These are phyloP conservation scores for Diglossa cyanea DNA, from an alignment of 2,797 vertebrate species.

Conservation along the genomic window DNA sequence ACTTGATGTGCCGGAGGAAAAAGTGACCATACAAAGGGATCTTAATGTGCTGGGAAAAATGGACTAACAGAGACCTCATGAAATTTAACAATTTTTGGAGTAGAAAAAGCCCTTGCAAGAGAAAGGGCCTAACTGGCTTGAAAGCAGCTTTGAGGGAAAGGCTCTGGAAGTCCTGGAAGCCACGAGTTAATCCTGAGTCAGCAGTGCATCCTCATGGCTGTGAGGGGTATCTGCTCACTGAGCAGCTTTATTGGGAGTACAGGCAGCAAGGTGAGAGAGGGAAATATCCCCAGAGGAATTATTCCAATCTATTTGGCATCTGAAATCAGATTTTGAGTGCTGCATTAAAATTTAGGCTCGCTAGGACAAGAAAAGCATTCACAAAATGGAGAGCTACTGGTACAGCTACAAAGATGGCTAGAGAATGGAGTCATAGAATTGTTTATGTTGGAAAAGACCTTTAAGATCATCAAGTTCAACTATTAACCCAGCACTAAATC, in stretches of 20 bases:
- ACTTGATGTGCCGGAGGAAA: not conserved
- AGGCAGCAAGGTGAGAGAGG: not conserved
- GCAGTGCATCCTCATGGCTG: not conserved
- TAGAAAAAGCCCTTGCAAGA: not conserved
- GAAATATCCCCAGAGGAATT: not conserved
- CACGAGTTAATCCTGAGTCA: not conserved
- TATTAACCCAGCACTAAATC: not conserved
- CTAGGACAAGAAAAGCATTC: not conserved
- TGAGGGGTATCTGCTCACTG: not conserved
- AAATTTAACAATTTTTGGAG: not conserved
- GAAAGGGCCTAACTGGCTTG: not conserved
- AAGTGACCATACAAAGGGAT: not conserved
- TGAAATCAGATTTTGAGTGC: not conserved
- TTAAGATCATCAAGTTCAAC: not conserved
- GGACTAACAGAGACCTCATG: not conserved
- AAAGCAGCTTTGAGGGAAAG: not conserved
- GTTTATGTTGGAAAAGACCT: not conserved
- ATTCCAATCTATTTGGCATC: not conserved
- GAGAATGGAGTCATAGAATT: not conserved
- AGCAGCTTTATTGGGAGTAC: accelerated
- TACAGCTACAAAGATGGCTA: not conserved
- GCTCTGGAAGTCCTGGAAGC: not conserved
- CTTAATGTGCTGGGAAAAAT: not conserved
- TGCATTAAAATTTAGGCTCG: not conserved
- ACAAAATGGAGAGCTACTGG: not conserved